Evolutionary conservation across 2,888 invertebrate species (phyloP), one percentile per base, ranked within the genome.

Genomic region (Podotricha telesiphe): DNA sequence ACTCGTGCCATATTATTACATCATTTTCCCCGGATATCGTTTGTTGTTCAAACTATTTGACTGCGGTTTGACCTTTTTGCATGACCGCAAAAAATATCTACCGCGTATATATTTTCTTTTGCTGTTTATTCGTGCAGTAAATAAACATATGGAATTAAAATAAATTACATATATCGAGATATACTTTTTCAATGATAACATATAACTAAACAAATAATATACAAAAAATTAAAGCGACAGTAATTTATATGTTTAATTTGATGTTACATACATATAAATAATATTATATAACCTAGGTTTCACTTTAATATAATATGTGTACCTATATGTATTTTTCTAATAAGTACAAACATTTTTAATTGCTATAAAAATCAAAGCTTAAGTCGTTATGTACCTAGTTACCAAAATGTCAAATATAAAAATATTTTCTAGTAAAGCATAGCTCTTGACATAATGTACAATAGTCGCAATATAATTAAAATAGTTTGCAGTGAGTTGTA

Each of bases 41-140:
- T 72, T 69, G 67, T 62, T 69, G 61, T 65, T 72, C 50, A 65
- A 69, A 63, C 68, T 68, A 62, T 65, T 66, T 59, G 37, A 71
- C 61, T 67, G 67, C 61, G 67, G 67, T 62, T 67, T 61, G 67
- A 68, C 65, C 65, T 71, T 68, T 68, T 71, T 53, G 53, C 5
- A 48, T 42, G 22, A 48, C 59, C 51, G 53, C 61, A 45, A 51
- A 45, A 34, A 53, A 20, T 55, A 55, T 34, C 55, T 34, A 55
- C 55, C 55, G 28, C n/a, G 28, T 5, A 13, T 62, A 34, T 48
- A 19, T 48, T 48, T 34, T 8, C 28, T 34, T 61, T 19, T 62
- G 45, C 11, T 42, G 10, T 59, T 22, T 45, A 45, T 45, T n/a
- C 42, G 28, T 22, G 59, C n/a, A n/a, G 59, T 59, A 28, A n/a